A percentile compares a stretch with the other conserved stretches of the same genome.
These are phyloP conservation scores for Heterochromis multidens DNA, from an alignment of 2,113 vertebrate genomes.

Conservation along the genomic window DNA sequence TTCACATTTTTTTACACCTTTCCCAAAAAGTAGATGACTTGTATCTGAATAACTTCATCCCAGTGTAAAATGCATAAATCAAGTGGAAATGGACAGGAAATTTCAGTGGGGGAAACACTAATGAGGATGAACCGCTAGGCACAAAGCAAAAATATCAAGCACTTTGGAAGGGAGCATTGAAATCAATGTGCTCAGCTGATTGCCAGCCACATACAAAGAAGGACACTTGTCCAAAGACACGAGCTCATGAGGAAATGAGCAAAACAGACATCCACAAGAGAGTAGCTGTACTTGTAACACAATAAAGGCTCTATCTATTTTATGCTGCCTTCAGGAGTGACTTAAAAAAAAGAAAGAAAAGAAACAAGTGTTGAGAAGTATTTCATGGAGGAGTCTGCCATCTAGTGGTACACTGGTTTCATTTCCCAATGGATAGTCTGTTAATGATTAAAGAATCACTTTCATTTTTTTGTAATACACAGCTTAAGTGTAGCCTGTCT, in stretches of 20 bases:
- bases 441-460: neutral
- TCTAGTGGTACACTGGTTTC: neutral
- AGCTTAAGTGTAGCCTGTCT: neutral
- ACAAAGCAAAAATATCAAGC: neutral
- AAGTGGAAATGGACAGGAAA: neutral
- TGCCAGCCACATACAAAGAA: neutral
- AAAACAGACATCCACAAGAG: neutral
- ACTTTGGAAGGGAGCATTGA: neutral
- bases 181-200: neutral
- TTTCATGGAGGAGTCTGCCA: conserved; percentile 1
- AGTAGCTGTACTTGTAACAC: neutral
- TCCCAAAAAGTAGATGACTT: no score
- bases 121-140: neutral
- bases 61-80: neutral
- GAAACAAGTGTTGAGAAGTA: neutral
- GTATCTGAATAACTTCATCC: neutral
- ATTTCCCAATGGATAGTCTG: neutral
- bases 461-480: neutral
- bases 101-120: neutral
- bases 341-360: neutral
- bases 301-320: neutral
- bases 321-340: neutral
- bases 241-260: neutral
- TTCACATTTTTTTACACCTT: no score
- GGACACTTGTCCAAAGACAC: conserved; percentile 1